A percentile compares a stretch with the other conserved stretches of the same genome.
Conservation (phyloP, 2,888 invertebrate species). For the Mechanitis mazaeus region DNA sequence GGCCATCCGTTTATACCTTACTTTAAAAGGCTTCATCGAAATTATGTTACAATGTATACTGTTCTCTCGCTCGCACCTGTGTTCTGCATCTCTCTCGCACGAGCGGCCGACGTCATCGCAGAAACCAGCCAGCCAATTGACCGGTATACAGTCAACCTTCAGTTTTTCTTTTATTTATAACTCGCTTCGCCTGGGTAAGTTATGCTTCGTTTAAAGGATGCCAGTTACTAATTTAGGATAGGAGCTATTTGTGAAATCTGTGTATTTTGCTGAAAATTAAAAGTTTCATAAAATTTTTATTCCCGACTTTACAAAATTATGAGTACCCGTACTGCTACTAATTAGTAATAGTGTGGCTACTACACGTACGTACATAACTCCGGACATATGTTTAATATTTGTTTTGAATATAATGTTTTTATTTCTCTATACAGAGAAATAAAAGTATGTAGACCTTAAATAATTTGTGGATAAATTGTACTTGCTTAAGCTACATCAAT, state of each 20-base stretch:
- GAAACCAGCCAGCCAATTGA: constrained; percentile 76
- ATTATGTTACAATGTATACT: constrained; percentile 56
- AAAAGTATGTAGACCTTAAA: too few species aligned
- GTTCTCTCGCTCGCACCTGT: constrained; percentile 42
- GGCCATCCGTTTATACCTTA: constrained; percentile 64
- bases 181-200: constrained; percentile 71
- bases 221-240: constrained; percentile 25
- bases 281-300: too few species aligned
- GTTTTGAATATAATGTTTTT: too few species aligned
- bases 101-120: constrained; percentile 66
- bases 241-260: too few species aligned
- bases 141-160: constrained; percentile 76
- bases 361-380: too few species aligned
- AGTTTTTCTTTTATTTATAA: constrained; percentile 76
- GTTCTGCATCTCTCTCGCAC: constrained; percentile 44
- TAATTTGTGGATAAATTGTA: too few species aligned
- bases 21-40: constrained; percentile 69
- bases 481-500: background rate
- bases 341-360: too few species aligned
- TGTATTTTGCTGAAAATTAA: too few species aligned
- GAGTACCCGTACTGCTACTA: too few species aligned
- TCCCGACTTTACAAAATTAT: too few species aligned
- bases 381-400: too few species aligned
- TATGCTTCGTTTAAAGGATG: constrained; percentile 53
- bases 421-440: too few species aligned